Percentiles rank a stretch among this genome's conserved stretches.
These are phyloP conservation scores for Cynopterus sphinx DNA, from an alignment of 2,797 vertebrate species.

Conservation along the genomic window DNA sequence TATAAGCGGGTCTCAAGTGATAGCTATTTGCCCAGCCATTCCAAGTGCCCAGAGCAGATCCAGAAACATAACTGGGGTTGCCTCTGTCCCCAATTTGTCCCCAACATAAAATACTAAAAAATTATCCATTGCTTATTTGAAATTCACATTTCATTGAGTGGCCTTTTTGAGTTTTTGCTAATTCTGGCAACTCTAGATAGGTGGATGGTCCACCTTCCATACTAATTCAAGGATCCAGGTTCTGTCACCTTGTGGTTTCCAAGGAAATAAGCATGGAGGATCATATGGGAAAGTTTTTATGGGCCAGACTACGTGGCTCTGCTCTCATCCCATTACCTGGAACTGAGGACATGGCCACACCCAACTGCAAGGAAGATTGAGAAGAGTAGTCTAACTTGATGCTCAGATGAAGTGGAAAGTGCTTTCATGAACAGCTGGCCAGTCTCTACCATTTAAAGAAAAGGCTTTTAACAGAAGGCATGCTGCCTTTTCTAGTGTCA, in stretches of 20 bases:
- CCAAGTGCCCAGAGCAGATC: neutral
- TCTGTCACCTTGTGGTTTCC: neutral
- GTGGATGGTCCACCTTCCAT: neutral
- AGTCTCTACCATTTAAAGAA: neutral
- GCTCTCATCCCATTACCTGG: neutral
- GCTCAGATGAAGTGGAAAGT: neutral
- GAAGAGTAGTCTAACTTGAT: neutral
- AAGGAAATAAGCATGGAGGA: neutral
- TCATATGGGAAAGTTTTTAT: neutral
- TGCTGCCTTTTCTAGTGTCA: neutral
- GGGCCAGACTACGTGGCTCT: neutral
- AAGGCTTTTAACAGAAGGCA: neutral
- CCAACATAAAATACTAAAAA: neutral
- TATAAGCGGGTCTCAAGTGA: neutral
- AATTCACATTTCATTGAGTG: neutral
- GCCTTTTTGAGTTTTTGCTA: constrained; percentile 12
- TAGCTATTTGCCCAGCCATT: neutral
- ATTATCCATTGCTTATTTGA: constrained; percentile 15
- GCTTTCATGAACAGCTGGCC: neutral
- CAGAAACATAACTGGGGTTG: neutral
- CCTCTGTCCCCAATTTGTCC: neutral
- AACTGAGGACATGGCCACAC: neutral
- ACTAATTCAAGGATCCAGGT: neutral
- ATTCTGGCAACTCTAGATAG: neutral
- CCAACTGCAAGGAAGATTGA: neutral